Conservation (phyloP, 2,888 invertebrate species). For the Craniophora ligustri region DNA sequence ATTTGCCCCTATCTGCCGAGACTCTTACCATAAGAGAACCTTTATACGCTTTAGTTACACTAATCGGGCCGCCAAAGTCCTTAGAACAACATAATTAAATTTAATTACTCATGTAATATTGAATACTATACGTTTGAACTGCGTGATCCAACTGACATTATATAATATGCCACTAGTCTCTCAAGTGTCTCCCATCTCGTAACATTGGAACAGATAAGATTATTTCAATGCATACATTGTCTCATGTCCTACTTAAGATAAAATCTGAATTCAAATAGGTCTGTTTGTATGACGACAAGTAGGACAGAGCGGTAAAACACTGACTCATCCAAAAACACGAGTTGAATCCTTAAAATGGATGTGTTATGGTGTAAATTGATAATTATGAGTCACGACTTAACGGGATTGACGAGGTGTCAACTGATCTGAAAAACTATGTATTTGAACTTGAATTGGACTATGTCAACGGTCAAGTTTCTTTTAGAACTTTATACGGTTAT, state of each 20-base stretch:
- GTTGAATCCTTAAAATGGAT: constrained; percentile 33
- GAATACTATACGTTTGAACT: too few species aligned
- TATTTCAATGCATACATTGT: constrained; percentile 15
- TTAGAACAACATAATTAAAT: too few species aligned
- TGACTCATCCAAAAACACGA: constrained; percentile 19
- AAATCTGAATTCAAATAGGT: constrained; percentile 15
- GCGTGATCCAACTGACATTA: too few species aligned
- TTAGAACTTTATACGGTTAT: too few species aligned
- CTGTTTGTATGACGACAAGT: constrained; percentile 33
- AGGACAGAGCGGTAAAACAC: constrained; percentile 17
- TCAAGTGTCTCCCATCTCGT: not conserved
- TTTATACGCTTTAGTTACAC: too few species aligned
- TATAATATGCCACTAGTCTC: too few species aligned
- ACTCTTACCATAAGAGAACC: too few species aligned
- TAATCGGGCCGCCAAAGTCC: too few species aligned
- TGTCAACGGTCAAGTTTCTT: not conserved
- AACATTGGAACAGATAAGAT: constrained; percentile 24
- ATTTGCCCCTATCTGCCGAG: too few species aligned
- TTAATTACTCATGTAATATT: too few species aligned
- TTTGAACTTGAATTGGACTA: constrained; percentile 7
- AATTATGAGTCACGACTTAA: constrained; percentile 29
- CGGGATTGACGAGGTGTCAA: constrained; percentile 1
- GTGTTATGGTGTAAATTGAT: constrained; percentile 23
- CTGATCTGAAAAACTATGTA: constrained; percentile 4
- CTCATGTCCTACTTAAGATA: constrained; percentile 15